Base-by-base conservation (phyloP, 2,113 vertebrate species). In the Apaloderma vittatum region DNA sequence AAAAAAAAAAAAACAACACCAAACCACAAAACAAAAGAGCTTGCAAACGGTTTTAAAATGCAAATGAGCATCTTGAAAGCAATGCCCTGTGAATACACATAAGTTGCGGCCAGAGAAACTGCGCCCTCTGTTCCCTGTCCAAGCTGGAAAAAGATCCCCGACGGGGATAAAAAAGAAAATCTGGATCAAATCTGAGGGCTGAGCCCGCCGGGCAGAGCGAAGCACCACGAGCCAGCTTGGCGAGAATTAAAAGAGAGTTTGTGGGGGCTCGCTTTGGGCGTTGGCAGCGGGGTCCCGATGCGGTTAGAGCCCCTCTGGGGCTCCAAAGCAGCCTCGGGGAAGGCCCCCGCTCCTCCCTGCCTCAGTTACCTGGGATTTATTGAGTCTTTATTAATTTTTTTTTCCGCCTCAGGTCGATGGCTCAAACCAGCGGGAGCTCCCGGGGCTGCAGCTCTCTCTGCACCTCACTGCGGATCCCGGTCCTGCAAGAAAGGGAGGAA, bases 1-100 rank as follows among this genome's bases (percentile, higher is more conserved):
- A 37, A 78, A 43, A 59, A 54, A 17, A 37, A 13, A 12, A 27
- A 14, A 23, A 21, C 61, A 14, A 36, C n/a, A 40, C 18, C 11
- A 21, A 80, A 67, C 45, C 12, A 9, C 6, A 18, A 65, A 23
- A 22, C 26, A 24, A 78, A 70, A 76, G 15, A 51, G 85, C 91
- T 95, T 92, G 62, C 68, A 15, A 84, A 93, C 32, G 63, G 55
- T 37, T 94, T 95, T 93, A 54, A 77, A 83, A 94, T 94, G 90
- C 62, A 93, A 96, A 95, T 92, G 85, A 94, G 92, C 85, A 55
- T 46, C 87, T 63, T 43, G 43, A 85, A 90, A 95, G 95, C 92
- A 63, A 43, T 23, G 5, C 40, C 59, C 34, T 20, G 30, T 1
- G 3, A 91, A 65, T 30, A 20, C 30, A 30, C 40, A 20, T 0